These are phyloP conservation scores for Masticophis lateralis DNA, from an alignment of 2,797 vertebrate species.

Conservation along the genomic window DNA sequence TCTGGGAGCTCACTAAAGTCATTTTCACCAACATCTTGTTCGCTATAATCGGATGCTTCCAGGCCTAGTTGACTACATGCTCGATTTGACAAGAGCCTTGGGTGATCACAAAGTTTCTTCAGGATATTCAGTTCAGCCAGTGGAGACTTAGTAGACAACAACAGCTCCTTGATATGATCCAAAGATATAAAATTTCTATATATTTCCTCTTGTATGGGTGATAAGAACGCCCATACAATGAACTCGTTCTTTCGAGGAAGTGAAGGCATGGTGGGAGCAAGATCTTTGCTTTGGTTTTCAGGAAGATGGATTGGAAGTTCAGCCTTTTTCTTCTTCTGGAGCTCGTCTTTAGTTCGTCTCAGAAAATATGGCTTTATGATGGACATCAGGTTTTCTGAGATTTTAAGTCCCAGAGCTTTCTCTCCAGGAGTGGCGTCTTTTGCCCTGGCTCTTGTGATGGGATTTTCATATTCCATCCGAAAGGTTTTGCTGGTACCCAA, in stretches of 20 bases:
- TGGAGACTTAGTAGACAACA: slow-evolving; percentile 82
- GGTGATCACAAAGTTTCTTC: slow-evolving; percentile 95
- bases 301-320: slow-evolving; percentile 14
- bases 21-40: not conserved
- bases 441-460: slow-evolving; percentile 88
- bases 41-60: slow-evolving; percentile 42
- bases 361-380: slow-evolving; percentile 91
- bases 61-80: slow-evolving; percentile 81
- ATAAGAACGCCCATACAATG: slow-evolving; percentile 91
- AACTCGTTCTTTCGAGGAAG: slow-evolving; percentile 92
- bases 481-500: slow-evolving; percentile 91
- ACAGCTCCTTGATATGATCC: slow-evolving; percentile 88
- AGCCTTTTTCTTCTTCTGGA: slow-evolving; percentile 66
- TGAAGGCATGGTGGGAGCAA: slow-evolving; percentile 75
- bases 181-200: slow-evolving; percentile 88
- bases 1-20: slow-evolving; percentile 39
- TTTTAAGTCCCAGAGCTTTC: slow-evolving; percentile 85
- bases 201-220: slow-evolving; percentile 85
- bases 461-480: slow-evolving; percentile 89
- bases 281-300: slow-evolving; percentile 28
- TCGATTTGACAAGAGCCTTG: slow-evolving; percentile 83
- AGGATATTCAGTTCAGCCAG: slow-evolving; percentile 84
- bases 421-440: slow-evolving; percentile 89
- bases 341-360: slow-evolving; percentile 88
- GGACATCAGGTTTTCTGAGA: slow-evolving; percentile 88